Percentiles rank a stretch among this genome's conserved stretches.
Evolutionary conservation across 1,140 invertebrate species (phyloP).

Genomic region (Metopolophium dirhodum): DNA sequence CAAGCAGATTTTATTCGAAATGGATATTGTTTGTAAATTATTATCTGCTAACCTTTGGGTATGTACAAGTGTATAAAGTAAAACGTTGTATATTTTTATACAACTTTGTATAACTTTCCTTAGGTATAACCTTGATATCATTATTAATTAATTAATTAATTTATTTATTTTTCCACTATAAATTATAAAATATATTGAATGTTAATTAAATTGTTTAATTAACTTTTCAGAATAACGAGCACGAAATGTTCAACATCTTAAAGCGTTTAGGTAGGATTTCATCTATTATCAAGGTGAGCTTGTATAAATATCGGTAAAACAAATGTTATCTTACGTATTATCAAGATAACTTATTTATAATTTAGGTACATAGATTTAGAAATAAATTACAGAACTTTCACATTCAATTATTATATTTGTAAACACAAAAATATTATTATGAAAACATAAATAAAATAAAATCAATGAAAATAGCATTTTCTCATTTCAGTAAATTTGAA

Average conservation of each 20-base stretch:
- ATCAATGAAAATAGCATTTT: not conserved
- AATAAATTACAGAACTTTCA: not conserved
- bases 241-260: conserved; percentile 88
- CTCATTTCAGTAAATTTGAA: too few relatives aligned
- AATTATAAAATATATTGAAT: not conserved
- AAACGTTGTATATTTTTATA: not conserved
- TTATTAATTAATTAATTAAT: too few relatives aligned
- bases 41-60: conserved; percentile 65
- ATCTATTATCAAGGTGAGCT: conserved; percentile 88
- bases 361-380: not conserved
- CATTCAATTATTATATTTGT: not conserved
- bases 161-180: not conserved
- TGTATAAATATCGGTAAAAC: not conserved
- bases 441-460: not conserved
- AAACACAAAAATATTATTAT: not conserved
- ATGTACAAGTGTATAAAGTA: not conserved
- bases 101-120: not conserved
- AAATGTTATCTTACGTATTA: not conserved
- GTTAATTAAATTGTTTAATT: not conserved
- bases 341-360: not conserved
- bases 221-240: conserved; percentile 58
- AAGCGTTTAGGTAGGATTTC: conserved; percentile 91
- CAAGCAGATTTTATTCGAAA: conserved; percentile 97
- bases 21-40: conserved; percentile 88
- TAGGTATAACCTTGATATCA: not conserved